Conservation (phyloP, 1,140 invertebrate species). For the Sarcophaga peregrina region DNA sequence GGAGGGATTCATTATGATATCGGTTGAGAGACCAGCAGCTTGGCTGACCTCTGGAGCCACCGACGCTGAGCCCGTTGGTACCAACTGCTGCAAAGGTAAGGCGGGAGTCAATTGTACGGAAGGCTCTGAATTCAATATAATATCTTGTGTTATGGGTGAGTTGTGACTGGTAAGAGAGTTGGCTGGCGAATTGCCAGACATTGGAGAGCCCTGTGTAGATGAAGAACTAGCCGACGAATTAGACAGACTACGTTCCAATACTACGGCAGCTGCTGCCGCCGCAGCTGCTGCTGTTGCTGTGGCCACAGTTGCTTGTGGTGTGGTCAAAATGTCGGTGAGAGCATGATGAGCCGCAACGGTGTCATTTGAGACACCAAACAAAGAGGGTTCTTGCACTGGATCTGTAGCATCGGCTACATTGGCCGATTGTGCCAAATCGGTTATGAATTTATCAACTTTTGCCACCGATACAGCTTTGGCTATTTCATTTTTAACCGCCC, state of each 20-base stretch:
- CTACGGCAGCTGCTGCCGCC: slow-evolving; percentile 46
- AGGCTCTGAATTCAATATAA: slow-evolving; percentile 65
- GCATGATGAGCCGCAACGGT: slow-evolving; percentile 57
- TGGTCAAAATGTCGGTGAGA: slow-evolving; percentile 53
- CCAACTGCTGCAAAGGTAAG: slow-evolving; percentile 57
- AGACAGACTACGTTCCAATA: slow-evolving; percentile 58
- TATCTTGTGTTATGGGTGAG: slow-evolving; percentile 64
- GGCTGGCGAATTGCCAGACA: slow-evolving; percentile 52
- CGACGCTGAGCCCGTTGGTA: background rate
- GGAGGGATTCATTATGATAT: slow-evolving; percentile 73
- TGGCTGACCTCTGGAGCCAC: background rate
- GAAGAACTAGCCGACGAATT: slow-evolving; percentile 54
- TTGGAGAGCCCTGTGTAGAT: slow-evolving; percentile 46
- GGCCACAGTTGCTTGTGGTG: slow-evolving; percentile 48
- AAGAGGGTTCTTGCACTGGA: slow-evolving; percentile 44
- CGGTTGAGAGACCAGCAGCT: slow-evolving; percentile 68
- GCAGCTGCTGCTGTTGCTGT: slow-evolving; percentile 47
- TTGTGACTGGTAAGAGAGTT: slow-evolving; percentile 49
- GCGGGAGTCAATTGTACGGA: slow-evolving; percentile 52
- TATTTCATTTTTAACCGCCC: slow-evolving; percentile 69
- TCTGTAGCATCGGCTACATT: slow-evolving; percentile 54
- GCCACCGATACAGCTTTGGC: slow-evolving; percentile 58
- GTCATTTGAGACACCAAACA: slow-evolving; percentile 43
- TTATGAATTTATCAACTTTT: slow-evolving; percentile 60
- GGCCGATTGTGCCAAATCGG: slow-evolving; percentile 60